These are phyloP conservation scores for Rhabdophis nuchalis DNA, from an alignment of 2,797 vertebrate species.

Conservation along the genomic window DNA sequence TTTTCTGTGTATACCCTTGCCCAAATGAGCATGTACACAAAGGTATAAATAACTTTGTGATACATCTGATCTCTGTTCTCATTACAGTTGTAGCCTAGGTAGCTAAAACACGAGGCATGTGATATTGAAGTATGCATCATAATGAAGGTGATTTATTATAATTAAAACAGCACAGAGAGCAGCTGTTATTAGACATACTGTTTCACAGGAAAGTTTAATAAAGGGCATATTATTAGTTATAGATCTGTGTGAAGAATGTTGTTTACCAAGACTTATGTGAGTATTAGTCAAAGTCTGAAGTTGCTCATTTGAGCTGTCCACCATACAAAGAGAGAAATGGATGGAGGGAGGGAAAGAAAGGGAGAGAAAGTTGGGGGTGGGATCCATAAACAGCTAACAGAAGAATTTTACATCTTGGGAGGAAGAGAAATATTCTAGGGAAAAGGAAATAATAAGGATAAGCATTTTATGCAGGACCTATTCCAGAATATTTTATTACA, in stretches of 20 bases:
- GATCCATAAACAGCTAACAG: constrained; percentile 57
- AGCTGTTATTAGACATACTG: constrained; percentile 70
- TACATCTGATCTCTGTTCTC: constrained; percentile 58
- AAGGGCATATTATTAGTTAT: constrained; percentile 75
- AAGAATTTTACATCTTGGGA: constrained; percentile 64
- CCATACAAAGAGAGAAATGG: neutral
- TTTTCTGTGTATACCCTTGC: constrained; percentile 38
- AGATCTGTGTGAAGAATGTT: constrained; percentile 69
- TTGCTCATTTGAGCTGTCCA: constrained; percentile 68
- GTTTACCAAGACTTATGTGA: constrained; percentile 67
- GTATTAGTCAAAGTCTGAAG: constrained; percentile 71
- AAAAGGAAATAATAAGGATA: constrained; percentile 66
- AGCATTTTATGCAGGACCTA: constrained; percentile 71
- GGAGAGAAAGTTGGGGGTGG: constrained; percentile 17
- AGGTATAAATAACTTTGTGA: constrained; percentile 74
- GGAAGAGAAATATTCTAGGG: constrained; percentile 45
- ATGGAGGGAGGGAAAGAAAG: constrained; percentile 12
- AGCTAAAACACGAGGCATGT: constrained; percentile 60
- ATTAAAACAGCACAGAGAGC: constrained; percentile 71
- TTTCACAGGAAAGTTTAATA: constrained; percentile 72
- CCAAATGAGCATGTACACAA: constrained; percentile 11
- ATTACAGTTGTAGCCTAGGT: constrained; percentile 67
- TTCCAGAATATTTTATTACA: constrained; percentile 78
- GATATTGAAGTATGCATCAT: constrained; percentile 71
- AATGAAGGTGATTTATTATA: constrained; percentile 79